phyloP scores from a whole-genome alignment of 2,797 vertebrate species.

The Vireo griseus region DNA sequence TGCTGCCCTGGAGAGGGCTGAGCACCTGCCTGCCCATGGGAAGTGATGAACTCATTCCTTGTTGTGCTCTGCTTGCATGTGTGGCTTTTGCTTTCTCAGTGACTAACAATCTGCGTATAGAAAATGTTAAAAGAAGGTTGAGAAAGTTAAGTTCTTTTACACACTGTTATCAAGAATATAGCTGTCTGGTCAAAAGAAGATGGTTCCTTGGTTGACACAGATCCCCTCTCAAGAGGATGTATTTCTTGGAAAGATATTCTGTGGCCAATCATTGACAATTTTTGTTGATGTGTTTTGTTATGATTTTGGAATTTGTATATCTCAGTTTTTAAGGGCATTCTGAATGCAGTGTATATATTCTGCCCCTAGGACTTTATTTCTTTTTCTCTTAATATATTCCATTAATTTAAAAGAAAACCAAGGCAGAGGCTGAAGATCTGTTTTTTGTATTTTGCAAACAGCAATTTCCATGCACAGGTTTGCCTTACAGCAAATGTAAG shows the following conservation, averaged over 20 bases:
- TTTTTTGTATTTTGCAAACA: not conserved
- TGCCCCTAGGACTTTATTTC: not conserved
- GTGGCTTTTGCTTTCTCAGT: not conserved
- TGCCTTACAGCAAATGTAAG: conserved; percentile 30
- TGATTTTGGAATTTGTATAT: not conserved
- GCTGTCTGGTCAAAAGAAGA: not conserved
- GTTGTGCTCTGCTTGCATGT: not conserved
- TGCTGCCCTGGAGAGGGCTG: not conserved
- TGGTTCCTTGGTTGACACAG: not conserved
- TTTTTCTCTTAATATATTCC: not conserved
- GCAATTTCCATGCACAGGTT: not conserved
- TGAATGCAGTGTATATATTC: not conserved
- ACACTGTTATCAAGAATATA: not conserved
- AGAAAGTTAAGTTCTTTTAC: not conserved
- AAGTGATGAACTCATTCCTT: not conserved
- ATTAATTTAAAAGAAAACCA: conserved; percentile 16
- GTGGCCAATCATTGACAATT: not conserved
- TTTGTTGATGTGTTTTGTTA: not conserved
- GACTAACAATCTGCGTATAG: not conserved
- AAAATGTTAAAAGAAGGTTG: not conserved
- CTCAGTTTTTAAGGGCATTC: not conserved
- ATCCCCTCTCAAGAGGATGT: not conserved
- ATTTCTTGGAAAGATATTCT: not conserved
- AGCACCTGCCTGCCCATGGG: not conserved
- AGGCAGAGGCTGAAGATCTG: not conserved